A percentile compares a stretch with the other conserved stretches of the same genome.
Evolutionary conservation across 2,888 invertebrate species (phyloP).

Genomic region (Scaptomyza tumidula): DNA sequence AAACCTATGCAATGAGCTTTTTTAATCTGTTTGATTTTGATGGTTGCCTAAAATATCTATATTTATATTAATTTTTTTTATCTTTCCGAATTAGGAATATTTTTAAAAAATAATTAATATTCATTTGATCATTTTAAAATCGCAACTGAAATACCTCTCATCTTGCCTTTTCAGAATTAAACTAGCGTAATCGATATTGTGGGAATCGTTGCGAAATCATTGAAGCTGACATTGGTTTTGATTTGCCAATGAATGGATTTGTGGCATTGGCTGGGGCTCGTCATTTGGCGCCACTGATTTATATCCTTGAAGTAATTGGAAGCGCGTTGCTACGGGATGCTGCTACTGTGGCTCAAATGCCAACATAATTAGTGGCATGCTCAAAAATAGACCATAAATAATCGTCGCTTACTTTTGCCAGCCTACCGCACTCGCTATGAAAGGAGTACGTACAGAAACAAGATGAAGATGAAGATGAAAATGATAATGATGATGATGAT

Average conservation of each 20-base stretch:
- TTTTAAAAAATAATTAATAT: too few species aligned
- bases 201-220: constrained; percentile 10
- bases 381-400: constrained; percentile 79
- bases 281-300: constrained; percentile 67
- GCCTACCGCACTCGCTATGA: constrained; percentile 3
- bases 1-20: too few species aligned
- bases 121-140: too few species aligned
- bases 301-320: constrained; percentile 75
- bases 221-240: constrained; percentile 29
- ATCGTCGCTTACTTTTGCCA: constrained; percentile 61
- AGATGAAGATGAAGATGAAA: neutral
- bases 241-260: constrained; percentile 46
- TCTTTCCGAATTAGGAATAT: too few species aligned
- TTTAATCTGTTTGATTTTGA: too few species aligned
- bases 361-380: constrained; percentile 73
- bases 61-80: too few species aligned
- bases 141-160: too few species aligned
- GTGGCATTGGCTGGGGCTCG: constrained; percentile 25
- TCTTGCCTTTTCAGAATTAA: neutral
- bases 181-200: constrained; percentile 36
- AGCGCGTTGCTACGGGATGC: constrained; percentile 59
- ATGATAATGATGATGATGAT: neutral
- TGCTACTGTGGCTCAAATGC: constrained; percentile 60
- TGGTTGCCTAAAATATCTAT: too few species aligned
- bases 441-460: constrained; percentile 4